Conservation (phyloP, 2,888 invertebrate genomes). For the Molorchus minor region DNA sequence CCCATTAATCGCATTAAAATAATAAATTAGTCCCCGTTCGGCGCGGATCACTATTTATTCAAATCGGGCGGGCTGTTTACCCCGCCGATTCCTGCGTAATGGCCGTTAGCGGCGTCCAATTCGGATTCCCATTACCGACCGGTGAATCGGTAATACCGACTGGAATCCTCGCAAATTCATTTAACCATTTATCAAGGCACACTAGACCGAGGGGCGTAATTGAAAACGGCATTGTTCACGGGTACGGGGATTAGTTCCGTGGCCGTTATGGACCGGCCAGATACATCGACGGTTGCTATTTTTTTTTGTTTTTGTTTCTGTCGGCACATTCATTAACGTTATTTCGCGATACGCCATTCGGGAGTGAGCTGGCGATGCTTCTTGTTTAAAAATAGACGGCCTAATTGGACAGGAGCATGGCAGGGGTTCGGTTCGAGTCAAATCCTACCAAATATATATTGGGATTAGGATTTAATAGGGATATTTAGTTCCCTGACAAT, state of each 20-base stretch:
- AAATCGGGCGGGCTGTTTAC: constrained; percentile 12
- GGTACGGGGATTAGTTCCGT: constrained; percentile 10
- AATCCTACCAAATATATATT: no score
- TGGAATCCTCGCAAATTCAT: constrained; percentile 25
- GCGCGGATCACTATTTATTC: constrained; percentile 1
- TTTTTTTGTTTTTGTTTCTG: constrained; percentile 1
- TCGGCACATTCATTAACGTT: not conserved
- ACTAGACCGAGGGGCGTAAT: constrained; percentile 12
- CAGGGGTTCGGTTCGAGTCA: no score
- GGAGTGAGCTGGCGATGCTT: no score
- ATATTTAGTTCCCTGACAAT: no score
- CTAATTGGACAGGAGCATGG: no score
- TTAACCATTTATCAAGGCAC: constrained; percentile 22
- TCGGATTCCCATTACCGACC: constrained; percentile 14
- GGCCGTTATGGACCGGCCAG: not conserved
- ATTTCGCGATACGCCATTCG: not conserved
- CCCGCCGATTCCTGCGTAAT: constrained; percentile 7
- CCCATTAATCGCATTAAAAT: constrained; percentile 1
- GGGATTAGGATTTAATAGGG: no score
- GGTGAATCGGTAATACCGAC: constrained; percentile 19
- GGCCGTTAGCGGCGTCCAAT: constrained; percentile 6
- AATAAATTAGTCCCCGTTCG: not conserved
- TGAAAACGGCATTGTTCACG: constrained; percentile 16
- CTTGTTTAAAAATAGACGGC: no score
- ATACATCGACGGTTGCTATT: constrained; percentile 1